Conservation (phyloP, 2,888 invertebrate species). For the Agrochola macilenta region DNA sequence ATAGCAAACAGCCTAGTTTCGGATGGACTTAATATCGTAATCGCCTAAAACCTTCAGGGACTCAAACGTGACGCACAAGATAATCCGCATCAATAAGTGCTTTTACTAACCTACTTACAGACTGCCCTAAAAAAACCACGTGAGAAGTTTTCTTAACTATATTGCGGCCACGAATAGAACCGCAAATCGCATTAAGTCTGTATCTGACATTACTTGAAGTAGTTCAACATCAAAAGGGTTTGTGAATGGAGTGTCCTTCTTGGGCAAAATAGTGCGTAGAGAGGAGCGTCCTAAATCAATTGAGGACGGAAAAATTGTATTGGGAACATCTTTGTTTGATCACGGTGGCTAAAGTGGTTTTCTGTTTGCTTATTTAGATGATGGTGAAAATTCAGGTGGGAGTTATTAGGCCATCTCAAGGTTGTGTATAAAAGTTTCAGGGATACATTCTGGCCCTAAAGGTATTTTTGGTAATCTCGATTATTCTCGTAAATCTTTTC, state of each 20-base stretch:
- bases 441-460: not conserved
- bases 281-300: conserved; percentile 64
- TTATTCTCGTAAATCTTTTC: not conserved
- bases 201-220: conserved; percentile 52
- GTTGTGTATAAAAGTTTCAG: no score
- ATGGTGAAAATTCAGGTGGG: not conserved
- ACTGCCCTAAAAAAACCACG: conserved; percentile 33
- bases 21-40: conserved; percentile 8
- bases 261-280: conserved; percentile 51
- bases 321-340: conserved; percentile 44
- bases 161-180: conserved; percentile 4
- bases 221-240: conserved; percentile 63
- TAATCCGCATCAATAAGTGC: conserved; percentile 33
- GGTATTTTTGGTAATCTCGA: not conserved
- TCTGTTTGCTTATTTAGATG: conserved; percentile 10
- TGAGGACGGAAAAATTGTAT: conserved; percentile 50
- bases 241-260: conserved; percentile 55
- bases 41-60: conserved; percentile 13
- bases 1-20: not conserved
- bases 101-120: conserved; percentile 35
- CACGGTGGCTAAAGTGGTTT: conserved; percentile 10
- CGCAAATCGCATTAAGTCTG: conserved; percentile 57
- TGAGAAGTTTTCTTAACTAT: conserved; percentile 18
- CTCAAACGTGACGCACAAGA: conserved; percentile 29
- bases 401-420: not conserved